These are phyloP conservation scores for Chiloscyllium plagiosum DNA, from an alignment of 2,113 vertebrate species.

Conservation along the genomic window DNA sequence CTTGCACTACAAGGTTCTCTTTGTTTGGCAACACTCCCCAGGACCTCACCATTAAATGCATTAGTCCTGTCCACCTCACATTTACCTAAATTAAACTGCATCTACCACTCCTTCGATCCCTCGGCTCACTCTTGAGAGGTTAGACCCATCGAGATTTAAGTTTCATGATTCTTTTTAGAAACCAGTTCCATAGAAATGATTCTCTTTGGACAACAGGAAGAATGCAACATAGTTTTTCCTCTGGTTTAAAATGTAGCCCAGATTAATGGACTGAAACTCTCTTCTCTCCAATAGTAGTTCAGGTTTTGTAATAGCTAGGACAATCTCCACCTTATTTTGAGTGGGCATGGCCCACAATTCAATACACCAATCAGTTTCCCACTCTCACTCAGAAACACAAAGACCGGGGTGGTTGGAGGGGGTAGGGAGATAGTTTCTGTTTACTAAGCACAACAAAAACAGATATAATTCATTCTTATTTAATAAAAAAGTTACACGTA, in stretches of 20 bases:
- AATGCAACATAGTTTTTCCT: neutral
- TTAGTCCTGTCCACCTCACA: too few relatives aligned
- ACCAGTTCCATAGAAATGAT: neutral
- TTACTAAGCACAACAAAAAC: neutral
- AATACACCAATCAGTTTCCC: neutral
- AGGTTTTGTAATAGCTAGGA: neutral
- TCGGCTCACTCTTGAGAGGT: neutral
- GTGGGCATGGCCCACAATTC: neutral
- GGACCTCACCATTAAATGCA: too few relatives aligned
- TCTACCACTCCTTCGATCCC: too few relatives aligned
- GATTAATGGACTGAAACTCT: neutral
- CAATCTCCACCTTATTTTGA: neutral
- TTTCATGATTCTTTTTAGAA: neutral
- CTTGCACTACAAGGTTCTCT: too few relatives aligned
- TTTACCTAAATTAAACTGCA: too few relatives aligned
- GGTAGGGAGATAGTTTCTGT: neutral
- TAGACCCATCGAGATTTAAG: neutral
- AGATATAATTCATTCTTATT: neutral
- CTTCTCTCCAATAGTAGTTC: neutral
- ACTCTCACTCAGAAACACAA: neutral
- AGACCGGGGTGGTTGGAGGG: neutral
- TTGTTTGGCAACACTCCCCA: too few relatives aligned
- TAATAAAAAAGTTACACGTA: neutral
- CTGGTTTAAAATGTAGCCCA: neutral
- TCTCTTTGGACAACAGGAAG: neutral